phyloP scores from a whole-genome alignment of 2,888 invertebrate species.

The Drosophila affinis region DNA sequence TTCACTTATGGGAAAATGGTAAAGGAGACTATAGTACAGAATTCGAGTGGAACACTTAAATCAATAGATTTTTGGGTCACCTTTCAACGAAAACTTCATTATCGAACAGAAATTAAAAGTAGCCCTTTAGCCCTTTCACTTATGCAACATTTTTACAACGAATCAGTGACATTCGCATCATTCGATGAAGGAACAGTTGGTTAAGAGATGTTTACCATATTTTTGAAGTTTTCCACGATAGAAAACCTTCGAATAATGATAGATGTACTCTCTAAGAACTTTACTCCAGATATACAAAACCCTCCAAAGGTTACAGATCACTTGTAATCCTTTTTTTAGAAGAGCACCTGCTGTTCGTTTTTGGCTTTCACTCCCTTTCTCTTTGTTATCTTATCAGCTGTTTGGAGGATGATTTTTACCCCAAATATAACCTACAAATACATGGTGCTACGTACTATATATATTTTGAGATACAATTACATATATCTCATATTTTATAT shows the following conservation, averaged over 20 bases:
- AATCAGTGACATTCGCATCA: too few species aligned
- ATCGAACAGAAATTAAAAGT: too few species aligned
- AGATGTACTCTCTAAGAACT: too few species aligned
- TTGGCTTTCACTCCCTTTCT: conserved; percentile 5
- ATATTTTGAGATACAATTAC: neutral
- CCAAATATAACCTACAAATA: conserved; percentile 20
- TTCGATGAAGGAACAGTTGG: too few species aligned
- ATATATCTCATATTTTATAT: conserved; percentile 6
- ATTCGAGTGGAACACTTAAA: too few species aligned
- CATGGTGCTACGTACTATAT: neutral
- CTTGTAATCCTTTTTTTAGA: neutral
- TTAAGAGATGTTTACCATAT: too few species aligned
- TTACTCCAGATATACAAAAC: neutral
- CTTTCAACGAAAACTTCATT: too few species aligned
- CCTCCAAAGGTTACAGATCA: neutral
- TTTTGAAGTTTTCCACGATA: neutral
- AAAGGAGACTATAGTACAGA: too few species aligned
- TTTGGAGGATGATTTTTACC: conserved; percentile 24
- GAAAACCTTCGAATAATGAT: neutral
- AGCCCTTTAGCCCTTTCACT: too few species aligned
- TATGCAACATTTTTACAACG: too few species aligned
- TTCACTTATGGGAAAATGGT: too few species aligned
- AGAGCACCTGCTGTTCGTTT: conserved; percentile 2
- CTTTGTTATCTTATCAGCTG: conserved; percentile 47
- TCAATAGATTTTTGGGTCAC: too few species aligned